Evolutionary conservation across 1,140 invertebrate species (phyloP), one percentile per base, ranked within the genome.

Genomic region (Drosophila murphyi): DNA sequence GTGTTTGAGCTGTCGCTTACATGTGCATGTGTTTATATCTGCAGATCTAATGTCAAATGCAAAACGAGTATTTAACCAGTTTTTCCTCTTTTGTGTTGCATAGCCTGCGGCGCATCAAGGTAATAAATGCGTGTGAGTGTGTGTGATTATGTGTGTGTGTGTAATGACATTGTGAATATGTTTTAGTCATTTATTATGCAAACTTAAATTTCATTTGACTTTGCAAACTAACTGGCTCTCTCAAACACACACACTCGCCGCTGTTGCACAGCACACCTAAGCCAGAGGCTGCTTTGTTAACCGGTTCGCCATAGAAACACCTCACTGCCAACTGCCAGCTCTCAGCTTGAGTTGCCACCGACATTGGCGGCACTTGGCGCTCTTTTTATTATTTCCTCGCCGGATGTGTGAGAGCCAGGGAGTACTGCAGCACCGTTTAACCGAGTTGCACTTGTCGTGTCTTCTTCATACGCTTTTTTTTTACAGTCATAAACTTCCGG

Each of bases 401-500:
- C 48, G 65, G 43, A 69, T 62, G 48, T 80, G 51, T 47, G 50
- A 63, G 73, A 50, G 34, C 52, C 48, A 55, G 50, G 71, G 47
- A 72, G 41, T 71, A 20, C 20, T 20, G 68, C 68, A 71, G 51
- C 50, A 35, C 7, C 68, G 68, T 55, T 62, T 32, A 62, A 63
- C 20, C 68, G 32, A 50, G 39, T 32, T 59, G 63, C 71, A 69
- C 57, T 73, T 69, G 64, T 61, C 56, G 64, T 73, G 28, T 51
- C 52, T 74, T 68, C 62, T 69, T 65, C 32, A 41, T 71, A 64
- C 61, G 82, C 41, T 74, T 68, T 75, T 73, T 45, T 68, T 75
- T 73, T 45, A 69, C 65, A 85, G 76, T 74, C 64, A 86, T 86
- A 80, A 80, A 86, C 78, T 86, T 87, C 71, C 75, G 85, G 65